Evolutionary conservation across 1,140 invertebrate species (phyloP).

Genomic region (Luehdorfia chinensis): DNA sequence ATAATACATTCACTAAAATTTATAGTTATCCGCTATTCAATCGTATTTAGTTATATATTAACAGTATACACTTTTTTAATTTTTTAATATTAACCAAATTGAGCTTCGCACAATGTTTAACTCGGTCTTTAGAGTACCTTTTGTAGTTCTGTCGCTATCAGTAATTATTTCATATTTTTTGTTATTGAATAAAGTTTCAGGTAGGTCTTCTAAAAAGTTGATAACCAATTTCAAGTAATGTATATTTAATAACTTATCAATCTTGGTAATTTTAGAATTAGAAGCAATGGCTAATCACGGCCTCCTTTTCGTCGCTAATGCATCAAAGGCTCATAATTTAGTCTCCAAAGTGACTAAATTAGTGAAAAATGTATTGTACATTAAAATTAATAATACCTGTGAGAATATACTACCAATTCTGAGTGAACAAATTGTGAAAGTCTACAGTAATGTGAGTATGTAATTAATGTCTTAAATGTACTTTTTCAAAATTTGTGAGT

Average conservation of each 20-base stretch:
- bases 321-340: constrained; percentile 47
- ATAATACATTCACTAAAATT: too few relatives aligned
- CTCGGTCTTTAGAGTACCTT: constrained; percentile 21
- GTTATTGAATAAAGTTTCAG: constrained; percentile 34
- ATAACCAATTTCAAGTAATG: background rate
- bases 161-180: constrained; percentile 36
- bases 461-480: too few relatives aligned
- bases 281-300: constrained; percentile 61
- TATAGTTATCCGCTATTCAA: too few relatives aligned
- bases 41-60: background rate
- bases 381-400: constrained; percentile 45
- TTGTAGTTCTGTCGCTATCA: constrained; percentile 33
- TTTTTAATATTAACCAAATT: constrained; percentile 29
- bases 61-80: background rate
- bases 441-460: constrained; percentile 54
- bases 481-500: too few relatives aligned
- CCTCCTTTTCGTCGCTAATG: constrained; percentile 55
- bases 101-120: constrained; percentile 21
- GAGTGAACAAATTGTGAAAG: constrained; percentile 55
- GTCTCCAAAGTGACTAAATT: constrained; percentile 50
- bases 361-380: constrained; percentile 57
- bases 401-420: constrained; percentile 41
- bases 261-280: constrained; percentile 22
- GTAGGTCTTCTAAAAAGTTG: constrained; percentile 36
- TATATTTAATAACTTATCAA: constrained; percentile 1